These are phyloP conservation scores for Eucera pruinosa DNA, from an alignment of 2,888 invertebrate genomes.

Conservation along the genomic window DNA sequence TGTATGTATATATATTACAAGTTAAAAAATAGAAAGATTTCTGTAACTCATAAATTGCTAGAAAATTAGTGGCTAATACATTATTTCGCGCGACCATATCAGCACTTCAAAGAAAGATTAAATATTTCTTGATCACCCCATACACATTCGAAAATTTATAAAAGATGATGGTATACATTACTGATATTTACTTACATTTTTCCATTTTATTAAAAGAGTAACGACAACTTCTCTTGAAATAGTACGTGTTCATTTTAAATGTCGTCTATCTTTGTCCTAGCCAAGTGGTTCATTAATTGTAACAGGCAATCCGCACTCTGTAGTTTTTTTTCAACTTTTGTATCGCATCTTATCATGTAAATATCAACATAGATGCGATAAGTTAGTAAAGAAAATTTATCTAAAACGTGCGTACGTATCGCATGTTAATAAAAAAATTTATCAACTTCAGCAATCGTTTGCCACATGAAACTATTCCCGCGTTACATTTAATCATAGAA, in stretches of 20 bases:
- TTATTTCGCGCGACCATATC: not conserved
- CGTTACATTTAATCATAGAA: conserved; percentile 23
- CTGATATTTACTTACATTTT: conserved; percentile 49
- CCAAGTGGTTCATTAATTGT: conserved; percentile 23
- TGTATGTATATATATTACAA: too few species aligned
- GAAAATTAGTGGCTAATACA: not conserved
- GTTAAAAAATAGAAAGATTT: conserved; percentile 1
- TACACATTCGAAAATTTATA: conserved; percentile 32
- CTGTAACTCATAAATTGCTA: conserved; percentile 1
- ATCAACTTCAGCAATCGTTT: not conserved
- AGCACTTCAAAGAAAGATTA: conserved; percentile 23
- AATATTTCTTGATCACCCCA: conserved; percentile 50
- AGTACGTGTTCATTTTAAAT: conserved; percentile 15
- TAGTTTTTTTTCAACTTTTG: conserved; percentile 51
- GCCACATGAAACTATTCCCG: conserved; percentile 8
- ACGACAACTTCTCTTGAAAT: conserved; percentile 17
- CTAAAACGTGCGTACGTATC: conserved; percentile 31
- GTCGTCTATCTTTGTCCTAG: conserved; percentile 2
- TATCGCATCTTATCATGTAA: conserved; percentile 54
- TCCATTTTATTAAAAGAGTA: conserved; percentile 28
- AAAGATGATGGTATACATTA: conserved; percentile 37
- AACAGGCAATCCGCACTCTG: conserved; percentile 38
- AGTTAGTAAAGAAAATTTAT: conserved; percentile 53
- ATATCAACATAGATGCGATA: conserved; percentile 45
- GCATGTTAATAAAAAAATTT: conserved; percentile 21